Evolutionary conservation across 2,888 invertebrate genomes (phyloP).

Genomic region (Cantharis nigra): DNA sequence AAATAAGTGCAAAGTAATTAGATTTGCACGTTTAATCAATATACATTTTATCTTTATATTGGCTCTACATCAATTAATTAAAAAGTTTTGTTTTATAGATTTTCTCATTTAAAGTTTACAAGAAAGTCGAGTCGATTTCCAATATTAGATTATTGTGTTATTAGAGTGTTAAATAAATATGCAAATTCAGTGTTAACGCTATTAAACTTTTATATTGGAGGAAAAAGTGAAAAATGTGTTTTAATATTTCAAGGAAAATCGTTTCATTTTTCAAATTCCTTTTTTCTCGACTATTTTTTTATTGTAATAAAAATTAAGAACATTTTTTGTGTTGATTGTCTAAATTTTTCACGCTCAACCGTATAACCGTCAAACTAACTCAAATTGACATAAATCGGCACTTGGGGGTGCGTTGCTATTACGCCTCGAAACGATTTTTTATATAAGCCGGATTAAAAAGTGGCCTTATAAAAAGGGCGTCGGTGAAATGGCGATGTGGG

Average conservation of each 20-base stretch:
- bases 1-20: neutral
- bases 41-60: neutral
- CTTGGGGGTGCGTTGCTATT: slow-evolving; percentile 4
- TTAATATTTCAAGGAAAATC: neutral
- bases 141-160: neutral
- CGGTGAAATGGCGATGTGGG: slow-evolving; percentile 42
- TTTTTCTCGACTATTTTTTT: neutral
- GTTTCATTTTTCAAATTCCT: neutral
- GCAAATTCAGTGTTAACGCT: neutral
- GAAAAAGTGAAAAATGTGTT: neutral
- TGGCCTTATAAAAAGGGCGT: slow-evolving; percentile 20
- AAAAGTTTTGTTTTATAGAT: neutral
- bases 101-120: neutral
- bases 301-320: neutral
- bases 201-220: neutral
- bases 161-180: neutral
- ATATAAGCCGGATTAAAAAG: slow-evolving; percentile 19
- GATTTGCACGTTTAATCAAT: neutral
- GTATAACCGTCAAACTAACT: slow-evolving; percentile 5
- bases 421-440: slow-evolving; percentile 11
- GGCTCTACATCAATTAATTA: neutral
- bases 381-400: slow-evolving; percentile 17
- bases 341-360: slow-evolving; percentile 4
- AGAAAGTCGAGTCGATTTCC: neutral
- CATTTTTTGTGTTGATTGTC: slow-evolving; percentile 5